Conservation (phyloP, 2,113 vertebrate species). For the Daboia siamensis region DNA sequence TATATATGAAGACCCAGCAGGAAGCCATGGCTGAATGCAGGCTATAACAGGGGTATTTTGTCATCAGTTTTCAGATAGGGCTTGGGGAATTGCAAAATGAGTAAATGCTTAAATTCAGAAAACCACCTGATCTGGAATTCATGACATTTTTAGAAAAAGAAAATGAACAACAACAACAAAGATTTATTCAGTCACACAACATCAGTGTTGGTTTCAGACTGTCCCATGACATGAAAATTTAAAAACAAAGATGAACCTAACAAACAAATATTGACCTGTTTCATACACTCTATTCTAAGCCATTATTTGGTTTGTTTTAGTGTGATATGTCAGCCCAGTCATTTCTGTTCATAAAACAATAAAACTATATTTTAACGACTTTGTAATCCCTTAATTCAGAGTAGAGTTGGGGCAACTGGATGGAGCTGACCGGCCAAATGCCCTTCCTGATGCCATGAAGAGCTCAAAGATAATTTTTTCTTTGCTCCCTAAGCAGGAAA, state of each 20-base stretch:
- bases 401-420: neutral
- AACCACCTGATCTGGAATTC: neutral
- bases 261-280: neutral
- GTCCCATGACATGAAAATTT: neutral
- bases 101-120: neutral
- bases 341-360: neutral
- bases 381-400: neutral
- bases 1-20: neutral
- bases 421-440: neutral
- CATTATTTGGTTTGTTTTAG: neutral
- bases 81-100: neutral
- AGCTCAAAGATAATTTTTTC: no score
- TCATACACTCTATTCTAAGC: neutral
- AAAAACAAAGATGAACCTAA: neutral
- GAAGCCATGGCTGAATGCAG: neutral
- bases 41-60: neutral
- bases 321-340: neutral
- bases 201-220: neutral
- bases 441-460: neutral
- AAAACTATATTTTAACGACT: neutral
- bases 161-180: neutral
- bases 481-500: no score
- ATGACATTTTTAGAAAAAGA: neutral
- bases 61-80: neutral
- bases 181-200: neutral